Evolutionary conservation across 1,140 invertebrate genomes (phyloP), one percentile per base, ranked within the genome.

Genomic region (Drosophila eugracilis): DNA sequence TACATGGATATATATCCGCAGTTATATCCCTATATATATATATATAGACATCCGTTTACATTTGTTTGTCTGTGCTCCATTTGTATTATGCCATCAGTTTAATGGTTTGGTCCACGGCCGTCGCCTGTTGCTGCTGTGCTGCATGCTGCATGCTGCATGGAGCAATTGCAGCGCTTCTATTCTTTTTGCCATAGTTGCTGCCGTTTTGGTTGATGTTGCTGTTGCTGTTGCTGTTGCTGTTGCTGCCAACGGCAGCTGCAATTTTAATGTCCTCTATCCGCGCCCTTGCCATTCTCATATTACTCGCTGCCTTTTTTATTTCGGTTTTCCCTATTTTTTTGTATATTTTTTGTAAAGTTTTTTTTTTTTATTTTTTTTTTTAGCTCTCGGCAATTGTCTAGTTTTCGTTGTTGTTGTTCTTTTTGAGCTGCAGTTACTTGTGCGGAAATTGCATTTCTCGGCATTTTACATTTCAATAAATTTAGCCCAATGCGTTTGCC

Each of bases 391-490:
- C 65, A 44, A 62, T 83, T 78, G 74, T 83, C 47, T 77, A 60
- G 24, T 24, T 26, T 6, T 17, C 17, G 9, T 39, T 39, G 36
- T 17, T 65, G 37, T 42, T 81, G 45, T 19, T 60, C 32, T 53
- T 66, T 49, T 41, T 72, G 19, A 28, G 54, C 54, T 55, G 78
- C 62, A 62, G 59, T 75, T 85, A 71, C 55, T 75, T 66, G 54
- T 62, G 62, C 73, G 76, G 81, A 86, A 85, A 86, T 85, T 85
- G 81, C 81, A 85, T 85, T 85, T 85, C 81, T 88, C 83, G 75
- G 83, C 62, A 86, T 75, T 85, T 85, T 75, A 77, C 69, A 85
- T 81, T 85, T 85, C 81, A 85, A 85, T 85, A 85, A 81, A 86
- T 85, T 86, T 60, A 12, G 41, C 34, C 44, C 30, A 45, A 75